phyloP scores from a whole-genome alignment of 2,888 invertebrate genomes.

The Papilio gigon region DNA sequence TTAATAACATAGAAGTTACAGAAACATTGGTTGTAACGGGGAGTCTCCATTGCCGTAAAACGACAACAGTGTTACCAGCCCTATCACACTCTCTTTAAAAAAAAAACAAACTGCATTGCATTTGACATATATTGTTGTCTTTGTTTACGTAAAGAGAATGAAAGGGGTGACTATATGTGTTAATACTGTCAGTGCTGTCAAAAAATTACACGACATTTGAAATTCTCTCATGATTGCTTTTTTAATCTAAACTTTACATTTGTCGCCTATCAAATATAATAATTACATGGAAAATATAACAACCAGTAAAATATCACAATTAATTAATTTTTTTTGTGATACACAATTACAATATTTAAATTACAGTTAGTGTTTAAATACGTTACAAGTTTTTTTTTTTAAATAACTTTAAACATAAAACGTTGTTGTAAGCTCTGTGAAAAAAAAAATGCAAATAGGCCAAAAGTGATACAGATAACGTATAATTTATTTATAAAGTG shows the following conservation, averaged over 20 bases:
- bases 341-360: neutral
- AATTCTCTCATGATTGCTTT: conserved; percentile 39
- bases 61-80: no score
- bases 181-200: no score
- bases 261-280: conserved; percentile 53
- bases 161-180: no score
- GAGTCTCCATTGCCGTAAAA: no score
- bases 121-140: no score
- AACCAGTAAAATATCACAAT: conserved; percentile 76
- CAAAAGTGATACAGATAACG: neutral
- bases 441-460: neutral
- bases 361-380: neutral
- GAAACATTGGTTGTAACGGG: neutral
- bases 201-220: no score
- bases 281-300: conserved; percentile 67
- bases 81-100: no score
- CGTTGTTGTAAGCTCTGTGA: neutral
- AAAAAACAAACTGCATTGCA: no score
- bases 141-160: no score
- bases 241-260: conserved; percentile 67
- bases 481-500: neutral
- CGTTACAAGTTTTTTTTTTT: no score
- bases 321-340: conserved; percentile 53
- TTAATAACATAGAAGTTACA: neutral
- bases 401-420: neutral